Conservation (phyloP, 1,140 invertebrate genomes). For the Nixonia krombeini region DNA sequence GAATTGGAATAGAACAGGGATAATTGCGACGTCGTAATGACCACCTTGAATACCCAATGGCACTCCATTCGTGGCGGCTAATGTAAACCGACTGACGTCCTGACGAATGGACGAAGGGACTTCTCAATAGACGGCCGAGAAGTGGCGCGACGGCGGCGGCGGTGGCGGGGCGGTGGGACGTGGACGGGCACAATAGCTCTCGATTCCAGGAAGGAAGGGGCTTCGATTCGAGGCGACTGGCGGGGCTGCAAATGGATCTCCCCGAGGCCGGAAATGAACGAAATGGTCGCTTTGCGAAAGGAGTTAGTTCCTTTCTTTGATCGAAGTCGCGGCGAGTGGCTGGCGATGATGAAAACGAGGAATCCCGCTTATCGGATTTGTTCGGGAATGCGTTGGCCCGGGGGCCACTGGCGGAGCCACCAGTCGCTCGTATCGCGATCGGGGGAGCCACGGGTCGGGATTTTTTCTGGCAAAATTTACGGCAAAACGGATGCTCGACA, state of each 20-base stretch:
- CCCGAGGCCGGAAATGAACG: conserved; percentile 69
- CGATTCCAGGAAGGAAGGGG: conserved; percentile 57
- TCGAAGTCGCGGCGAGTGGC: conserved; percentile 42
- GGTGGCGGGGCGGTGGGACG: conserved; percentile 35
- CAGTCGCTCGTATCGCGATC: no score
- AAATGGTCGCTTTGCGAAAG: conserved; percentile 69
- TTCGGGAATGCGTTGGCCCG: not conserved
- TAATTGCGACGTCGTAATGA: conserved; percentile 62
- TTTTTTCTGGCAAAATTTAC: conserved; percentile 7
- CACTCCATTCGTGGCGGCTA: conserved; percentile 43
- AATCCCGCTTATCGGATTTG: conserved; percentile 6
- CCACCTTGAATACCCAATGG: conserved; percentile 53
- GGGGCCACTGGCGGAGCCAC: no score
- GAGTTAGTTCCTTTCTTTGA: conserved; percentile 66
- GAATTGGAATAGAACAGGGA: conserved; percentile 58
- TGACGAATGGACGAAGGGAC: conserved; percentile 49
- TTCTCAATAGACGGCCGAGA: conserved; percentile 19
- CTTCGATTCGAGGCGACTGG: conserved; percentile 41
- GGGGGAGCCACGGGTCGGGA: no score
- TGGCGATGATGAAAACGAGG: conserved; percentile 31
- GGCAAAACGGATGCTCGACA: conserved; percentile 8
- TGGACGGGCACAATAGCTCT: conserved; percentile 60
- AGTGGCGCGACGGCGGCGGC: conserved; percentile 5
- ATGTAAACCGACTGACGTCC: conserved; percentile 61
- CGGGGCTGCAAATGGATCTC: conserved; percentile 65